phyloP scores from a whole-genome alignment of 2,888 invertebrate species.

The Lasioglossum malachurum region DNA sequence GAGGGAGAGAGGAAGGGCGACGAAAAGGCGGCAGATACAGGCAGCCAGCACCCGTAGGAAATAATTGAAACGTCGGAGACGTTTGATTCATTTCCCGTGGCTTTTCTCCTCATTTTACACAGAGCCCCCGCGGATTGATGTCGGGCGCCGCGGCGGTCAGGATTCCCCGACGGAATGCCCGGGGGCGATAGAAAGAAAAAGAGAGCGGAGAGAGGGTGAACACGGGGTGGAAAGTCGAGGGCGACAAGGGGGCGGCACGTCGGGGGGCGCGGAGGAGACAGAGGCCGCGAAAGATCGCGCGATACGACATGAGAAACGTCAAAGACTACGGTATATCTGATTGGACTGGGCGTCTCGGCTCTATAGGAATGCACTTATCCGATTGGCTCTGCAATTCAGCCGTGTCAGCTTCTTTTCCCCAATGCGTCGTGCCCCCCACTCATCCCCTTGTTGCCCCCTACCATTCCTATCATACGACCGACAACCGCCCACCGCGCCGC shows the following conservation, averaged over 20 bases:
- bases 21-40: slow-evolving; percentile 57
- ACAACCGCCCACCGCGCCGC: slow-evolving; percentile 43
- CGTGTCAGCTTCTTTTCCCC: slow-evolving; percentile 79
- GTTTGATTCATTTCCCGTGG: slow-evolving; percentile 83
- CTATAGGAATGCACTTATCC: slow-evolving; percentile 84
- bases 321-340: slow-evolving; percentile 82
- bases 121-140: slow-evolving; percentile 72
- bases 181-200: slow-evolving; percentile 27
- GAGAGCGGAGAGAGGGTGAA: slow-evolving; percentile 15
- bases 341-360: slow-evolving; percentile 80
- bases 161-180: slow-evolving; percentile 37
- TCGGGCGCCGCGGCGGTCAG: slow-evolving; percentile 57
- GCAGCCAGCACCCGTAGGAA: slow-evolving; percentile 74
- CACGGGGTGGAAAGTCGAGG: not conserved
- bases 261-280: slow-evolving; percentile 34
- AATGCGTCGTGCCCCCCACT: slow-evolving; percentile 44
- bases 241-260: not conserved
- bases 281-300: slow-evolving; percentile 78
- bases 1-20: slow-evolving; percentile 25
- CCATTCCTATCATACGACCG: slow-evolving; percentile 32
- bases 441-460: not conserved
- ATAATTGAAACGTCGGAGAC: slow-evolving; percentile 83
- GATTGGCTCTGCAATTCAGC: slow-evolving; percentile 83
- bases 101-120: slow-evolving; percentile 82
- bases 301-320: slow-evolving; percentile 84